These are phyloP conservation scores for Bothrops jararaca DNA, from an alignment of 2,113 vertebrate species.

Conservation along the genomic window DNA sequence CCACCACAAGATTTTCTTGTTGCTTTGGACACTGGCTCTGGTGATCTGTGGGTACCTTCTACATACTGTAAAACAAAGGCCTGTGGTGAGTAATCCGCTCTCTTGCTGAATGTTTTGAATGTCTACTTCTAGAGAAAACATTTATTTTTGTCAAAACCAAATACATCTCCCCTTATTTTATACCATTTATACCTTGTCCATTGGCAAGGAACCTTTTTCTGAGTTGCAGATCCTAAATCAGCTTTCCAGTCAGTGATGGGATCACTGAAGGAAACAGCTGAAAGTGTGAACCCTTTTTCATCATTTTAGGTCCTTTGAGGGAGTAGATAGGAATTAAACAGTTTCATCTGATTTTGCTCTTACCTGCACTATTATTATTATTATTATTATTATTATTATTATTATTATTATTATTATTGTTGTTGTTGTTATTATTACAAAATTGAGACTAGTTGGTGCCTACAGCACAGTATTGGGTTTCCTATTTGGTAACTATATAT, in stretches of 20 bases:
- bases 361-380: no score
- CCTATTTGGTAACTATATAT: no score
- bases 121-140: neutral
- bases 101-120: neutral
- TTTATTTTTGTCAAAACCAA: neutral
- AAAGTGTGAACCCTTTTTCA: neutral
- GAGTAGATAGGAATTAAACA: neutral
- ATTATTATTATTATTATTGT: no score
- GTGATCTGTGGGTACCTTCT: constrained; percentile 71
- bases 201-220: neutral
- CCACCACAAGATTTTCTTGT: constrained; percentile 67
- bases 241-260: neutral
- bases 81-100: constrained; percentile 57
- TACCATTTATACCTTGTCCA: neutral
- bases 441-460: neutral
- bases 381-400: no score
- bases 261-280: neutral
- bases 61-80: constrained; percentile 52
- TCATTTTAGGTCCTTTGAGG: neutral
- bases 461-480: neutral
- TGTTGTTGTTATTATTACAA: neutral
- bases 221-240: neutral
- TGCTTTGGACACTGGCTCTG: constrained; percentile 68
- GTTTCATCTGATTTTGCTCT: neutral
- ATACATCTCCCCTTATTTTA: neutral